Evolutionary conservation across 1,140 invertebrate genomes (phyloP).

Genomic region (Arctopsyche grandis): DNA sequence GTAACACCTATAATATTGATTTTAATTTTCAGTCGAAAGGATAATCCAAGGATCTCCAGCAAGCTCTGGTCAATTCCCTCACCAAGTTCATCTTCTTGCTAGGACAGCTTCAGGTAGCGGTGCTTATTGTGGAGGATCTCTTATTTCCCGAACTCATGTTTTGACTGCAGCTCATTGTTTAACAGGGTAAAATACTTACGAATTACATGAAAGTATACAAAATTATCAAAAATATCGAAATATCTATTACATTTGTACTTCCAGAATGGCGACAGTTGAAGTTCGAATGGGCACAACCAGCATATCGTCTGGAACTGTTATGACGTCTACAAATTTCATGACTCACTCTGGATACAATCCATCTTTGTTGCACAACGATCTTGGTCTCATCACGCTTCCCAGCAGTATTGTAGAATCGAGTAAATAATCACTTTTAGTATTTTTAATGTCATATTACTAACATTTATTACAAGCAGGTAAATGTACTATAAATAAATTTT

Average conservation of each 20-base stretch:
- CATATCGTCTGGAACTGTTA: conserved; percentile 29
- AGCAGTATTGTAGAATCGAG: not conserved
- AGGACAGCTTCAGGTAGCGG: conserved; percentile 44
- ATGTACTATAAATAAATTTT: no score
- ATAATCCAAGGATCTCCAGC: conserved; percentile 58
- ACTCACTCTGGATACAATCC: conserved; percentile 38
- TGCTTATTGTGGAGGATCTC: conserved; percentile 61
- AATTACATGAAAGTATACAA: not conserved
- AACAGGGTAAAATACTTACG: conserved; percentile 51
- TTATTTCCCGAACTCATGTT: conserved; percentile 62
- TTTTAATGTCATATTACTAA: no score
- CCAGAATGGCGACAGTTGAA: not conserved
- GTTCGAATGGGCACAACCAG: conserved; percentile 35
- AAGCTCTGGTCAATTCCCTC: conserved; percentile 58
- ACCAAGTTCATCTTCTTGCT: conserved; percentile 60
- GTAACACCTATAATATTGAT: not conserved
- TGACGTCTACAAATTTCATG: not conserved
- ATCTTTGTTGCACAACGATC: conserved; percentile 43
- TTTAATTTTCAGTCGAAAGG: conserved; percentile 34
- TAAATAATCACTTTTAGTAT: no score
- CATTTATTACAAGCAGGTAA: no score
- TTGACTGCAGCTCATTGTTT: conserved; percentile 66
- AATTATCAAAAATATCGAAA: not conserved
- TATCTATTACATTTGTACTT: not conserved
- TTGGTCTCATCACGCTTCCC: conserved; percentile 42